phyloP scores from a whole-genome alignment of 2,797 vertebrate genomes.

The Channa striata region DNA sequence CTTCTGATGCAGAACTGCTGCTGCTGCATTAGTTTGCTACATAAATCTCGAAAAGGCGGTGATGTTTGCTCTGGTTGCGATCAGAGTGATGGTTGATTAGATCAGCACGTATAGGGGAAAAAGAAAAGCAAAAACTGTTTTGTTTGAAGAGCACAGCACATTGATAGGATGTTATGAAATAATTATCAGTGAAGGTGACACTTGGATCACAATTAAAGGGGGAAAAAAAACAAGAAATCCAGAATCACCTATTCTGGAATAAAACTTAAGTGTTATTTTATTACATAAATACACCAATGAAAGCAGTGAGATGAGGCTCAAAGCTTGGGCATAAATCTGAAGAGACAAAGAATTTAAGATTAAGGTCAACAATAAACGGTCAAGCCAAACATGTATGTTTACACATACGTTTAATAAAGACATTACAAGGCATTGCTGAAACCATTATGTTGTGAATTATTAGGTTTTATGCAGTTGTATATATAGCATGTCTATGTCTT shows the following conservation, averaged over 20 bases:
- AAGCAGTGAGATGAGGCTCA: too few species aligned
- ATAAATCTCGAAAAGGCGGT: slow-evolving; percentile 18
- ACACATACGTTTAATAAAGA: background rate
- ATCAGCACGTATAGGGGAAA: slow-evolving; percentile 1
- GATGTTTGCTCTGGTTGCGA: slow-evolving; percentile 1
- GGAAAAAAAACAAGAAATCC: too few species aligned
- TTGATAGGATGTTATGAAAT: slow-evolving; percentile 40
- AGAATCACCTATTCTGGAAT: too few species aligned
- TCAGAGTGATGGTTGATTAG: background rate
- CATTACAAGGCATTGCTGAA: background rate
- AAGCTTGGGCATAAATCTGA: background rate
- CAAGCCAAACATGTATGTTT: too few species aligned
- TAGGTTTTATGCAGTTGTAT: background rate
- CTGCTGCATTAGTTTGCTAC: slow-evolving; percentile 54
- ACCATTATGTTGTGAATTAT: background rate
- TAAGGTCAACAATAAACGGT: too few species aligned
- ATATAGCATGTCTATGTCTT: background rate
- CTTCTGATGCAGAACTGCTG: slow-evolving; percentile 14
- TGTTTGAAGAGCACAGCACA: slow-evolving; percentile 8
- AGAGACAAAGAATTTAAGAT: too few species aligned
- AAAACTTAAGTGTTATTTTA: too few species aligned
- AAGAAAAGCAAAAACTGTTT: background rate
- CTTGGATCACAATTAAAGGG: too few species aligned
- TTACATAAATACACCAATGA: background rate
- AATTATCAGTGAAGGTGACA: slow-evolving; percentile 1